Evolutionary conservation across 2,797 vertebrate species (phyloP).

Genomic region (Florisuga fusca): DNA sequence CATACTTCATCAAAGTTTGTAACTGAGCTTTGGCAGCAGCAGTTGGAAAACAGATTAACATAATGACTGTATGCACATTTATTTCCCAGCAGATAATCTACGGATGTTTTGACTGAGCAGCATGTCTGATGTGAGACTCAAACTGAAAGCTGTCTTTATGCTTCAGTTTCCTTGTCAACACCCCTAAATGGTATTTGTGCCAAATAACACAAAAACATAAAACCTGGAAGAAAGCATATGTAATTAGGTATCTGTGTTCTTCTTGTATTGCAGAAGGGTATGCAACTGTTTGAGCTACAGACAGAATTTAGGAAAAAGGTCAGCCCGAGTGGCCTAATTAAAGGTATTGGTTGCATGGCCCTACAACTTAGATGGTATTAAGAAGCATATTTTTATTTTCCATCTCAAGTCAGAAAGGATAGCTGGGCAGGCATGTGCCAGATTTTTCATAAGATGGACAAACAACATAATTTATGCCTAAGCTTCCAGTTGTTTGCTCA

Average conservation of each 20-base stretch:
- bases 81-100: conserved; percentile 1
- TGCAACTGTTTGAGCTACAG: not conserved
- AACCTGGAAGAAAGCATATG: not conserved
- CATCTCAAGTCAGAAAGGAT: not conserved
- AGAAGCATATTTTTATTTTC: not conserved
- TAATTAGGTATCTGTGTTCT: not conserved
- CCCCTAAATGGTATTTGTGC: not conserved
- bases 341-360: not conserved
- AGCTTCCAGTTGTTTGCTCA: not conserved
- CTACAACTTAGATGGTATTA: not conserved
- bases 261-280: not conserved
- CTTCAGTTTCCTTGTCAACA: conserved; percentile 23
- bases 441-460: not conserved
- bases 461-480: not conserved
- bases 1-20: not conserved
- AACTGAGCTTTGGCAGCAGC: not conserved
- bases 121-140: conserved; percentile 24
- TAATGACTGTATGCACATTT: not conserved
- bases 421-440: not conserved
- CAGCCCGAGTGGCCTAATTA: not conserved
- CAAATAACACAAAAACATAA: not conserved
- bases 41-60: not conserved
- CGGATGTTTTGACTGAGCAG: not conserved
- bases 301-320: not conserved
- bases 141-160: conserved; percentile 31